phyloP scores from a whole-genome alignment of 2,797 vertebrate species.

The Acestrorhynchus altus region DNA sequence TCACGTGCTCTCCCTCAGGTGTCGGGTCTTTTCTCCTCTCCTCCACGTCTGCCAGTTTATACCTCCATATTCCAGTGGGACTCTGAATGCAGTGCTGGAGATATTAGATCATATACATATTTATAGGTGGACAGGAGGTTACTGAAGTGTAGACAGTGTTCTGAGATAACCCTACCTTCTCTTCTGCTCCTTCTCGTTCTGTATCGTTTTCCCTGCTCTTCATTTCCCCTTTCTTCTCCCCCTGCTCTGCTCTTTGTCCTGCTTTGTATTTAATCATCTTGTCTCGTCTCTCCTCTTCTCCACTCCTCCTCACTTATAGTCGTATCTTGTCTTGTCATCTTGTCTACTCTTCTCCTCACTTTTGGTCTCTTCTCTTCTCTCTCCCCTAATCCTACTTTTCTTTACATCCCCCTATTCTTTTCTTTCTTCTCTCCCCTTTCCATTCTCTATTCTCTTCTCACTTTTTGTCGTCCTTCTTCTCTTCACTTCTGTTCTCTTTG shows the following conservation, averaged over 20 bases:
- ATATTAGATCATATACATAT: conserved; percentile 9
- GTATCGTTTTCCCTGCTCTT: no score
- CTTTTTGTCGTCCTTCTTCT: not conserved
- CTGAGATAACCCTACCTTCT: not conserved
- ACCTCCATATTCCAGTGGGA: conserved; percentile 25
- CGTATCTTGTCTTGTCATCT: not conserved
- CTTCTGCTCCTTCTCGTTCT: not conserved
- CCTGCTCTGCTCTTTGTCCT: not conserved
- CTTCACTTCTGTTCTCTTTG: not conserved
- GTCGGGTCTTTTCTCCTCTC: conserved; percentile 9
- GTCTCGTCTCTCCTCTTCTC: not conserved
- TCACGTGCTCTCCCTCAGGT: conserved; percentile 22
- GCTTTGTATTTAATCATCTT: not conserved
- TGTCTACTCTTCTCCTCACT: not conserved
- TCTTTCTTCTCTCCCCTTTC: not conserved
- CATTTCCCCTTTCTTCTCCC: not conserved
- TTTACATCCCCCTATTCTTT: not conserved
- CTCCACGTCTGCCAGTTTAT: not conserved
- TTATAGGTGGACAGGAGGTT: conserved; percentile 3
- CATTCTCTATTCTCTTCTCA: not conserved
- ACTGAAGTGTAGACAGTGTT: not conserved
- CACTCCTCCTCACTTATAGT: not conserved
- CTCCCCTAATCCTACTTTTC: not conserved
- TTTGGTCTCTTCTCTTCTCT: not conserved
- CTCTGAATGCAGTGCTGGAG: not conserved